These are phyloP conservation scores for Thamnophis elegans DNA, from an alignment of 2,797 vertebrate species.

Conservation along the genomic window DNA sequence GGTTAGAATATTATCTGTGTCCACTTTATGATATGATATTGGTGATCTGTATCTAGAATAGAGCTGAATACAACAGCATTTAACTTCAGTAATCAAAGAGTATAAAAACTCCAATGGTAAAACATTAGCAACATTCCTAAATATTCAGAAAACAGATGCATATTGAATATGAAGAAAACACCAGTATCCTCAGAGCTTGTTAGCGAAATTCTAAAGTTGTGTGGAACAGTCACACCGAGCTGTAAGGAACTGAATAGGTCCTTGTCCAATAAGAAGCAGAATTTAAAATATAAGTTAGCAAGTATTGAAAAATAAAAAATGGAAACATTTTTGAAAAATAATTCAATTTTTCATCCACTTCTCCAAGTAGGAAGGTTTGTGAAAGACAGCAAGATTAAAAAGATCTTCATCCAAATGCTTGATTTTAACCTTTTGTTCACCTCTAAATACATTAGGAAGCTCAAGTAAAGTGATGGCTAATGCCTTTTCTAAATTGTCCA, in stretches of 20 bases:
- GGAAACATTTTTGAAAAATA: slow-evolving; percentile 15
- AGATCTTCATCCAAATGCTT: background rate
- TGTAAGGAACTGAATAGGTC: background rate
- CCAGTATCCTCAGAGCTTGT: background rate
- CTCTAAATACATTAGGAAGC: background rate
- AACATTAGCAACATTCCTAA: background rate
- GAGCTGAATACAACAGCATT: background rate
- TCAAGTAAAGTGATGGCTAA: background rate
- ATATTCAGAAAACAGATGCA: background rate
- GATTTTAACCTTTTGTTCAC: background rate
- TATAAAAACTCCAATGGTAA: background rate
- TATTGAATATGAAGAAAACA: background rate
- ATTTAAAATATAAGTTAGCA: background rate
- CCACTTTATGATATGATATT: background rate
- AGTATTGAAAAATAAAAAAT: slow-evolving; percentile 1
- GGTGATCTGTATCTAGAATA: background rate
- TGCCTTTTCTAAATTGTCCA: background rate
- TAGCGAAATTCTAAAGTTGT: background rate
- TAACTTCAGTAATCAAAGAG: slow-evolving; percentile 16
- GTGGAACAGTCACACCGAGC: background rate
- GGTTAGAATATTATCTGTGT: background rate
- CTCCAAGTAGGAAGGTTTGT: background rate
- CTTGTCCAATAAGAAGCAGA: background rate
- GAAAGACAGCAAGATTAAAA: background rate
- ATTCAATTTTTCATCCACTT: background rate